Evolutionary conservation across 2,888 invertebrate genomes (phyloP), one percentile per base, ranked within the genome.

Genomic region (Stictocephala bisonia): DNA sequence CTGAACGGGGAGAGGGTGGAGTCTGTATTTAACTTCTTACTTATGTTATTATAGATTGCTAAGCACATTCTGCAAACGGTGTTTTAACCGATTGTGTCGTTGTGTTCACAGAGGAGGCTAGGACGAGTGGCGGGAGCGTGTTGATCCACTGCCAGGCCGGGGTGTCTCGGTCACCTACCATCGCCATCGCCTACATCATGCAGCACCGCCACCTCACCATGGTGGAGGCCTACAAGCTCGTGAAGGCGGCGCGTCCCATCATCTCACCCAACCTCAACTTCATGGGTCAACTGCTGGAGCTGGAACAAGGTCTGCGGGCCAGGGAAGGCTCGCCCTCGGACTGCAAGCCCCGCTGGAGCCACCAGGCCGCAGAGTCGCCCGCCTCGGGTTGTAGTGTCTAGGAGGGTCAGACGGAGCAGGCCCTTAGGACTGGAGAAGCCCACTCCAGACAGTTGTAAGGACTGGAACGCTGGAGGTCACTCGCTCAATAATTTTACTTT

Each of bases 201-300:
- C 91, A 93, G 81, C 93, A 94, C 85, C 91, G 92, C 83, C 89
- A 90, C 74, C 84, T 95, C 83, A 90, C 91, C 41, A 93, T 93
- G 87, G 89, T 93, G 51, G 95, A 97, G 82, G 96, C 96, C 0
- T 96, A 93, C 85, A 90, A 91, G 80, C 89, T 92, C 82, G 97
- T 97, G 72, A 93, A 95, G 83, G 88, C 90, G 78, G 91, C 92
- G 73, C 88, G 97, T 67, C 90, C 92, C 74, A 97, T 97, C 83
- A 96, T 97, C 81, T 96, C 96, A 73, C 97, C 97, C 1, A 97
- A 97, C 85, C 88, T 96, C 75, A 97, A 97, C 83, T 97, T 97
- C 85, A 93, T 97, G 89, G 93, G 91, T 18, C 97, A 97, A 85
- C 86, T 97, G 79, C 86, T 92, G 79, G 95, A 96, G 83, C 87